Conservation (phyloP, 2,888 invertebrate species). For the Erannis defoliaria region DNA sequence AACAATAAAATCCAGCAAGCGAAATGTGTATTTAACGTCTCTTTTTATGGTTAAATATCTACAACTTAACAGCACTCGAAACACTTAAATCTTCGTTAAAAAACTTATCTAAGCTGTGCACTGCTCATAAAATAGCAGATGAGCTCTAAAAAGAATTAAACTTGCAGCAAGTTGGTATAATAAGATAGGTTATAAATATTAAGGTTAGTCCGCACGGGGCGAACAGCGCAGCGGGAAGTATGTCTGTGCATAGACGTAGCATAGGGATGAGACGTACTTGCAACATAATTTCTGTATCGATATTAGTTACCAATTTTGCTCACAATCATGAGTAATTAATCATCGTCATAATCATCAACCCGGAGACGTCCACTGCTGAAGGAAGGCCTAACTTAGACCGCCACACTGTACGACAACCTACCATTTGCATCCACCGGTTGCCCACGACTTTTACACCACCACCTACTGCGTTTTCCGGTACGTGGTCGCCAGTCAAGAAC, state of each 20-base stretch:
- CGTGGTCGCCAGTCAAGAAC: too few species aligned
- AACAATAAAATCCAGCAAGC: conserved; percentile 26
- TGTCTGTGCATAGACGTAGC: conserved; percentile 33
- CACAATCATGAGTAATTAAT: too few species aligned
- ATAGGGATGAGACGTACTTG: conserved; percentile 4
- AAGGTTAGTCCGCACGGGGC: conserved; percentile 53
- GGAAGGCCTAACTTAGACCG: too few species aligned
- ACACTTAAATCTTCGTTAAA: conserved; percentile 36
- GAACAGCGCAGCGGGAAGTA: conserved; percentile 41
- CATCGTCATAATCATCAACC: too few species aligned
- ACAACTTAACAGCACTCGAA: conserved; percentile 24
- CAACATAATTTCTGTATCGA: background rate
- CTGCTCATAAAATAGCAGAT: conserved; percentile 43
- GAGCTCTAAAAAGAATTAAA: conserved; percentile 50
- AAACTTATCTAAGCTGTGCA: conserved; percentile 44
- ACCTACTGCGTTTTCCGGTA: too few species aligned
- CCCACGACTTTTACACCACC: too few species aligned
- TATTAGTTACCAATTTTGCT: background rate
- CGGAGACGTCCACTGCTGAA: too few species aligned
- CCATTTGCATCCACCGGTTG: too few species aligned
- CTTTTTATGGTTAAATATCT: conserved; percentile 22
- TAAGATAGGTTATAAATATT: conserved; percentile 68
- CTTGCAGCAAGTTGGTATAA: conserved; percentile 55
- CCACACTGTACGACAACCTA: too few species aligned
- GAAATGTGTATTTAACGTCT: conserved; percentile 24